phyloP scores from a whole-genome alignment of 1,140 invertebrate species.

The Temnothorax nylanderi region DNA sequence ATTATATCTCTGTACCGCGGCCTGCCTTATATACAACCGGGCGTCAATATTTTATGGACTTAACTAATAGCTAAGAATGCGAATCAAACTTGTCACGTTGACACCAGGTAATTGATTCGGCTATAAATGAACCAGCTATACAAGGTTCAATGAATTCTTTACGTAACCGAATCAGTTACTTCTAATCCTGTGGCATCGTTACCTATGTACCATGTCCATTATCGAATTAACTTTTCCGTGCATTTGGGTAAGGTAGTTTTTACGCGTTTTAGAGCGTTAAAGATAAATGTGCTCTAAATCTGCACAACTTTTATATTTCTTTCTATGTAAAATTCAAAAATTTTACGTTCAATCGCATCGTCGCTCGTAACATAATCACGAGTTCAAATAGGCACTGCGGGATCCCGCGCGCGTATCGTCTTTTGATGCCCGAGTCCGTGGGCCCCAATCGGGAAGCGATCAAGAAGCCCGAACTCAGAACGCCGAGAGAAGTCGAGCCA shows the following conservation, averaged over 20 bases:
- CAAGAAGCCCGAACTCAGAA: slow-evolving; percentile 22
- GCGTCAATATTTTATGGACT: slow-evolving; percentile 15
- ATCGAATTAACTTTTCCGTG: not conserved
- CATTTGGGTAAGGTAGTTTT: not conserved
- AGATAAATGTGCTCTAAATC: not conserved
- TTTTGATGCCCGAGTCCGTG: not conserved
- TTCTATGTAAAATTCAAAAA: not conserved
- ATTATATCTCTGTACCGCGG: slow-evolving; percentile 1
- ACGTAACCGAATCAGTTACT: not conserved
- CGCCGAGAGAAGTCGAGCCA: slow-evolving; percentile 20
- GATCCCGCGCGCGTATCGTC: no score
- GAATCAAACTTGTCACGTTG: slow-evolving; percentile 34
- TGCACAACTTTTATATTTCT: not conserved
- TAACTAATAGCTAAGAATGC: slow-evolving; percentile 29
- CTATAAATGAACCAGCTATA: slow-evolving; percentile 52
- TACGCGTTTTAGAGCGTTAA: not conserved
- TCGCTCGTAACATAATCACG: not conserved
- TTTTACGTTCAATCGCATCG: not conserved
- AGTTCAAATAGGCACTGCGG: not conserved
- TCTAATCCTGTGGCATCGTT: slow-evolving; percentile 26
- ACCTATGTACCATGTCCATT: not conserved
- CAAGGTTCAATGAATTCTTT: slow-evolving; percentile 45
- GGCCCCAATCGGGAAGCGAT: slow-evolving; percentile 69
- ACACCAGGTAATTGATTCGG: slow-evolving; percentile 27
- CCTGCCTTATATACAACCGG: slow-evolving; percentile 7